Percentiles rank a stretch among this genome's conserved stretches.
These are phyloP conservation scores for Diacarnus erythraeanus DNA, from an alignment of 37 sponge, comb jelly and placozoan genomes.

Conservation along the genomic window DNA sequence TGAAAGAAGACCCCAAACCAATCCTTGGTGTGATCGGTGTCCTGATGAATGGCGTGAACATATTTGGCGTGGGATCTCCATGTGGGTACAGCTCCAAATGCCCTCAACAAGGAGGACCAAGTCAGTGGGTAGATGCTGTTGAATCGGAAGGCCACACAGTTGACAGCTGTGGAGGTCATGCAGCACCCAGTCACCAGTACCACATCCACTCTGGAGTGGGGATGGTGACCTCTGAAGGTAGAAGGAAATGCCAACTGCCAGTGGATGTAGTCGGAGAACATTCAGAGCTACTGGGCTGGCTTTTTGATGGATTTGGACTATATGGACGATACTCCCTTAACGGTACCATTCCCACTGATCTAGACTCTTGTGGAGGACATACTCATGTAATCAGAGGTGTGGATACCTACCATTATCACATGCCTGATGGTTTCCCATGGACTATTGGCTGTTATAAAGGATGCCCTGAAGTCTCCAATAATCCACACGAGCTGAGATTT, in stretches of 20 bases:
- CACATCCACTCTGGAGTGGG: constrained; percentile 61
- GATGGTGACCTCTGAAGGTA: constrained; percentile 5
- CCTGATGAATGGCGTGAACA: constrained; percentile 54
- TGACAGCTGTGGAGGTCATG: constrained; percentile 67
- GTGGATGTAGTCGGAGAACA: constrained; percentile 55
- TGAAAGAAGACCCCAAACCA: constrained; percentile 63
- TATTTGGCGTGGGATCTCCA: constrained; percentile 77
- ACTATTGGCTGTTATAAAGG: constrained; percentile 76
- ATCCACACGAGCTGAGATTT: constrained; percentile 17
- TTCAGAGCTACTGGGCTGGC: constrained; percentile 67
- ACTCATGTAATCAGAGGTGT: constrained; percentile 64
- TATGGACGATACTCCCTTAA: constrained; percentile 60
- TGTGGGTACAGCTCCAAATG: constrained; percentile 69
- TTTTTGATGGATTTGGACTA: constrained; percentile 72
- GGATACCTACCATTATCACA: constrained; percentile 62
- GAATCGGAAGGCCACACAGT: constrained; percentile 74
- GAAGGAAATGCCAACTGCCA: constrained; percentile 42
- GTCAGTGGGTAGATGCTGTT: constrained; percentile 70
- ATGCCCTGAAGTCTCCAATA: constrained; percentile 63
- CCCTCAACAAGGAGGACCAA: constrained; percentile 50
- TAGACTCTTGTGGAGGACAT: constrained; percentile 68
- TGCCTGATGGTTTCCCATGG: constrained; percentile 69
- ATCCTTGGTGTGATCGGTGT: constrained; percentile 64
- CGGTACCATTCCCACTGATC: constrained; percentile 56
- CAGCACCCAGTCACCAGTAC: constrained; percentile 44